Conservation (phyloP, 2,113 vertebrate genomes). For the Psilopsiagon aymara region DNA sequence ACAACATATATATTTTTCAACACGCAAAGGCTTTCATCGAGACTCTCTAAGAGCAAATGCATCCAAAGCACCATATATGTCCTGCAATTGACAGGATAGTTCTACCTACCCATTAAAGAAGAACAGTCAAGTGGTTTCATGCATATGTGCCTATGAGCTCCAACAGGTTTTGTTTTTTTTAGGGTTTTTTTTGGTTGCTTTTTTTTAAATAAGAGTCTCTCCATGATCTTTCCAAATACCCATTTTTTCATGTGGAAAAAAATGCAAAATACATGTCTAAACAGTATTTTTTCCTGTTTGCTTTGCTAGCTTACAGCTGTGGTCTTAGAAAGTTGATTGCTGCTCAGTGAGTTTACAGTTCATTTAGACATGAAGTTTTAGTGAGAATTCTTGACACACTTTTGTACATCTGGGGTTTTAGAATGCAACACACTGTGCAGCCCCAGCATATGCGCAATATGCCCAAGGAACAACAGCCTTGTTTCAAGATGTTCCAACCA, state of each 20-base stretch:
- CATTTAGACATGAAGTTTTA: neutral
- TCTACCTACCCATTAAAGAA: neutral
- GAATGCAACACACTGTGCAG: neutral
- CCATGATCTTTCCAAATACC: neutral
- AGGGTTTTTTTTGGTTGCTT: neutral
- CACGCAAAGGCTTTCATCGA: neutral
- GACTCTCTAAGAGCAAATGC: neutral
- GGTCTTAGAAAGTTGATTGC: neutral
- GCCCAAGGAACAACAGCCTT: neutral
- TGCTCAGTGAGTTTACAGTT: neutral
- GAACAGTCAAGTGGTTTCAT: neutral
- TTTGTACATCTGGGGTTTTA: neutral
- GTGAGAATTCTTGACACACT: neutral
- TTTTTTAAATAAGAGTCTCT: neutral
- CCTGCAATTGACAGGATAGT: neutral
- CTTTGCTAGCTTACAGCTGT: neutral
- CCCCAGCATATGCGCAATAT: rapidly evolving
- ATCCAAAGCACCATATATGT: neutral
- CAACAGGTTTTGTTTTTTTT: neutral
- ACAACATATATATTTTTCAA: neutral
- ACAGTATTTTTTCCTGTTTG: neutral
- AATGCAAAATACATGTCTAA: neutral
- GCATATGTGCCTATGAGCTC: neutral
- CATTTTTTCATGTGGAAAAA: neutral
- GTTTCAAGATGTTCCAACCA: neutral